Base-by-base conservation (phyloP, 2,797 vertebrate species). In the Brachymystax lenok region DNA sequence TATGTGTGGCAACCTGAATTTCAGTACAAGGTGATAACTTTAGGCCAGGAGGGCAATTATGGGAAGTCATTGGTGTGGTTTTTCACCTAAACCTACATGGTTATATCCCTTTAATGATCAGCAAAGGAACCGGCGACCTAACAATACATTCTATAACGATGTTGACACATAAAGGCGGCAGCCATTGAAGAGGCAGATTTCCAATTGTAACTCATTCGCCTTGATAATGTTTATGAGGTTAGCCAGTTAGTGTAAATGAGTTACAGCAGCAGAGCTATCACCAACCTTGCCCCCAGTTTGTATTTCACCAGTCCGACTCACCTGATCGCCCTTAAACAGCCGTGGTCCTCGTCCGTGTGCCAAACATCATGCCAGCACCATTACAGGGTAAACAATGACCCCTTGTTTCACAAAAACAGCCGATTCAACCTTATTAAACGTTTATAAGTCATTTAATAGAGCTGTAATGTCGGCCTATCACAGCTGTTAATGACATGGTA, bases 391-490 rank as follows among this genome's bases (percentile, higher is more conserved):
- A 82, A 90, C 88, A 92, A 90, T 89, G 82, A 82, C 85, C 84
- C 64, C 84, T 89, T 88, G 86, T 67, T 89, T 90, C 70, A 24
- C 85, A 86, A 87, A 93, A 86, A 85, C 66, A 67, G 52, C 79
- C 83, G 79, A 82, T 91, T 90, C 83, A 72, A 88, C 78, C 84
- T 88, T 86, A 92, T 95, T 89, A 94, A 94, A 91, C 82, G 88
- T 93, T 92, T 84, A 94, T 86, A 88, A 79, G 88, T 86, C 89
- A 92, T 92, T 93, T 89, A 93, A 92, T 89, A 85, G 85, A 89
- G 77, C 83, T 71, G 83, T 84, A 79, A 88, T 85, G 89, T 87
- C 85, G 84, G 83, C 81, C 89, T 78, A 33, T 79, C 66, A 81
- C 74, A 74, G 91, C 91, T 88, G 87, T 92, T 89, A 86, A 77